These are phyloP conservation scores for Phrixothrix hirtus DNA, from an alignment of 2,888 invertebrate genomes.

Conservation along the genomic window DNA sequence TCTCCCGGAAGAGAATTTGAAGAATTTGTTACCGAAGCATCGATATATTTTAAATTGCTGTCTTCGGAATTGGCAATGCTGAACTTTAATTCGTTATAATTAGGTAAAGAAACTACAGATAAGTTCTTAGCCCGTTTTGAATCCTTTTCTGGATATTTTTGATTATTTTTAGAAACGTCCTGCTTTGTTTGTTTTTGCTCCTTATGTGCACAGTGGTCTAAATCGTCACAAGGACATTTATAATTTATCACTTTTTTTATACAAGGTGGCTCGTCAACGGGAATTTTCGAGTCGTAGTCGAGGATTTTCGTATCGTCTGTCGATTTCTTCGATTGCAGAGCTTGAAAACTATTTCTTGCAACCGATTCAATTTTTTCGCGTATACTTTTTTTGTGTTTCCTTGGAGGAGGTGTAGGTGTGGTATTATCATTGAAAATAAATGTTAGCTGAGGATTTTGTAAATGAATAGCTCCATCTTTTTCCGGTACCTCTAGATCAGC, in stretches of 20 bases:
- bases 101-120: slow-evolving; percentile 60
- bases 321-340: slow-evolving; percentile 42
- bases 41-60: slow-evolving; percentile 38
- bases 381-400: slow-evolving; percentile 49
- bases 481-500: slow-evolving; percentile 59
- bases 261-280: slow-evolving; percentile 49
- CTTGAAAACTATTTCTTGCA: slow-evolving; percentile 49
- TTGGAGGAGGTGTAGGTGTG: slow-evolving; percentile 53
- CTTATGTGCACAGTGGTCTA: slow-evolving; percentile 41
- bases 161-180: slow-evolving; percentile 14
- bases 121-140: slow-evolving; percentile 55
- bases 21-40: slow-evolving; percentile 41
- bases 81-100: slow-evolving; percentile 58
- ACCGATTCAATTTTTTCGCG: slow-evolving; percentile 51
- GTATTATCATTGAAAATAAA: slow-evolving; percentile 49
- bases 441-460: slow-evolving; percentile 48
- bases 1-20: slow-evolving; percentile 47
- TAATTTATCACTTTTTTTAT: slow-evolving; percentile 52
- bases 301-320: slow-evolving; percentile 24
- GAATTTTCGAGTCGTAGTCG: slow-evolving; percentile 34
- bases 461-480: slow-evolving; percentile 44
- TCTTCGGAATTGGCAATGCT: slow-evolving; percentile 47
- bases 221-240: slow-evolving; percentile 51
- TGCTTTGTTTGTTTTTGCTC: slow-evolving; percentile 37
- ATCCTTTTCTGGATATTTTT: slow-evolving; percentile 35